phyloP scores from a whole-genome alignment of 2,113 vertebrate genomes.

The Echinops telfairi region DNA sequence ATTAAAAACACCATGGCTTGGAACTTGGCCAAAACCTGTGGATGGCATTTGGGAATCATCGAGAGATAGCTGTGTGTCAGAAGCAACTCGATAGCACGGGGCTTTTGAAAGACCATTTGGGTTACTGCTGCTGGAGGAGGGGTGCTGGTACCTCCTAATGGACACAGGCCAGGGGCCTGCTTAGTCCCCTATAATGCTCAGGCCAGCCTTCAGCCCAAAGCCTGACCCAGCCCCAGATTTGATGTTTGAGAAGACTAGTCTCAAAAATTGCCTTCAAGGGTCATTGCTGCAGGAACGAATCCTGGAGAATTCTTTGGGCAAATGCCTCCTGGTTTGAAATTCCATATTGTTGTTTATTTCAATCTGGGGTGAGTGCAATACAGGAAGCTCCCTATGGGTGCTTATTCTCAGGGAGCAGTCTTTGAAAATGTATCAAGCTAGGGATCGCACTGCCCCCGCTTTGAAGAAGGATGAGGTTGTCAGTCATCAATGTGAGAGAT shows the following conservation, averaged over 20 bases:
- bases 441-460: background rate
- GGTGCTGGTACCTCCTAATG: accelerated
- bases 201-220: background rate
- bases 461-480: background rate
- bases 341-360: background rate
- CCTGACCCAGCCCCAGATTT: no score
- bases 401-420: background rate
- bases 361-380: background rate
- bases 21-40: no score
- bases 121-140: background rate
- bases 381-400: no score
- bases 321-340: background rate
- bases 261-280: background rate
- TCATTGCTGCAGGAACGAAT: background rate
- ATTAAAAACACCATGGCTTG: no score
- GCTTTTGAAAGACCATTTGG: background rate
- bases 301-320: background rate
- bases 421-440: background rate
- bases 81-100: no score
- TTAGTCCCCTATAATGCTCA: accelerated
- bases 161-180: background rate
- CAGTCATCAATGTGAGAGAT: background rate
- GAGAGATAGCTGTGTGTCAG: no score
- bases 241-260: background rate
- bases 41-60: no score